Base-by-base conservation (phyloP, 2,888 invertebrate species). In the Catocala nupta region DNA sequence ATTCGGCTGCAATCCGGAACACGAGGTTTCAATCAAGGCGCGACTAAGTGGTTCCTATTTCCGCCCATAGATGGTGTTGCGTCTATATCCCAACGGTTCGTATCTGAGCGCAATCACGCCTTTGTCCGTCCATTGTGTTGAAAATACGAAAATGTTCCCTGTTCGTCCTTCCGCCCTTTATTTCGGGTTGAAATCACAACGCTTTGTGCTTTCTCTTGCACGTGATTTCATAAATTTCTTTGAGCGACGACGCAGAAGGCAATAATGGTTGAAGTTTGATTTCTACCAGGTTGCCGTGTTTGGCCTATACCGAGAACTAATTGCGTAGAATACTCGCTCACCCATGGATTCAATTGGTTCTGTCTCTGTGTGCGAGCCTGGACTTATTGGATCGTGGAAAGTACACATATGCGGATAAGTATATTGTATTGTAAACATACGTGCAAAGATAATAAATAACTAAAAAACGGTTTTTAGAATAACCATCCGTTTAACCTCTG, bases 41-140 rank as follows among this genome's bases (percentile, higher is more conserved):
- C 71, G 81, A 81, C 85, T 88, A 90, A 92, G 90, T 88, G 90
- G 84, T 92, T 83, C 89, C 84, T 80, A 90, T 92, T 92, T 92
- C 92, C 92, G 86, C 77, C 75, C 80, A 81, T 83, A 93, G 93
- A 92, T 93, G 93, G 89, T 90, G 87, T 75, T 86, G 84, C 73
- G 71, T 74, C 80, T 69, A 82, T 78, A 77, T 75, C 73, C 76
- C 58, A 56, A 71, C 65, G 70, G 70, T 87, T 84, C 82, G 80
- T 75, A 78, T 86, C 85, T 80, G 73, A 75, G 82, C 75, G 81
- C 89, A 90, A 92, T 91, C 89, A 88, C 74, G 77, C 81, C 81
- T 84, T 84, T 85, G 87, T 82, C 81, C 78, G 62, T 53, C 68
- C 65, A 83, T 85, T 89, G 88, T 84, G 72, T 75, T 72, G 78